Evolutionary conservation across 2,888 invertebrate species (phyloP).

Genomic region (Cecidostiba fungosa): DNA sequence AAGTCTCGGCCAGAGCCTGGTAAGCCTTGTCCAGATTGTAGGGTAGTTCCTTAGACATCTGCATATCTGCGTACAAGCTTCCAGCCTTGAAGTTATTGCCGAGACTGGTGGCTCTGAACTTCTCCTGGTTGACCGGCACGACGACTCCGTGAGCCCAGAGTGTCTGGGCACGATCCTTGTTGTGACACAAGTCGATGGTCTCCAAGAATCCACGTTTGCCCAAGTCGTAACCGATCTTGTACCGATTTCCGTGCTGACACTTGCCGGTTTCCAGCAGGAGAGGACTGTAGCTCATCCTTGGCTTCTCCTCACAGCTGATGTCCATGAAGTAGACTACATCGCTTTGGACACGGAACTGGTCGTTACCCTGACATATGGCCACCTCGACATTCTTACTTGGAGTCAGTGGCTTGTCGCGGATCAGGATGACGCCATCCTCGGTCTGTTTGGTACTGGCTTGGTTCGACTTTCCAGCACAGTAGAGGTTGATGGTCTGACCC

Average conservation of each 20-base stretch:
- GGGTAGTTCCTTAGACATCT: slow-evolving; percentile 69
- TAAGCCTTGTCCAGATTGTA: slow-evolving; percentile 30
- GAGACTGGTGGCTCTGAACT: not conserved
- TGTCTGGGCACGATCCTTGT: slow-evolving; percentile 81
- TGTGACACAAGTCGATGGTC: slow-evolving; percentile 82
- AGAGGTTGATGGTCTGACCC: not conserved
- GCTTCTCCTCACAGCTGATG: slow-evolving; percentile 39
- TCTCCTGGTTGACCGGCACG: slow-evolving; percentile 66
- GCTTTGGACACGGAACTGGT: not conserved
- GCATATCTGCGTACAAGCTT: slow-evolving; percentile 15
- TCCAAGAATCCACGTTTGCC: slow-evolving; percentile 20
- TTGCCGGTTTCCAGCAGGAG: not conserved
- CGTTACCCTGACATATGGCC: slow-evolving; percentile 69
- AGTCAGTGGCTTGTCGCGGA: not conserved
- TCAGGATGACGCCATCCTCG: not conserved
- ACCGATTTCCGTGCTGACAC: slow-evolving; percentile 34
- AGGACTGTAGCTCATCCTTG: slow-evolving; percentile 35
- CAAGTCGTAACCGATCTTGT: slow-evolving; percentile 52
- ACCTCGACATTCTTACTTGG: not conserved
- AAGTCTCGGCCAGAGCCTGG: not conserved
- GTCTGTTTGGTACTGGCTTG: not conserved
- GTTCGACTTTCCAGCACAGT: slow-evolving; percentile 33
- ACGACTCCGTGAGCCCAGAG: slow-evolving; percentile 82
- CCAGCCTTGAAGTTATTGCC: slow-evolving; percentile 39
- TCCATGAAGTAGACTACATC: slow-evolving; percentile 12